Evolutionary conservation across 2,113 vertebrate genomes (phyloP), one percentile per base, ranked within the genome.

Genomic region (Zosterops japonicus): DNA sequence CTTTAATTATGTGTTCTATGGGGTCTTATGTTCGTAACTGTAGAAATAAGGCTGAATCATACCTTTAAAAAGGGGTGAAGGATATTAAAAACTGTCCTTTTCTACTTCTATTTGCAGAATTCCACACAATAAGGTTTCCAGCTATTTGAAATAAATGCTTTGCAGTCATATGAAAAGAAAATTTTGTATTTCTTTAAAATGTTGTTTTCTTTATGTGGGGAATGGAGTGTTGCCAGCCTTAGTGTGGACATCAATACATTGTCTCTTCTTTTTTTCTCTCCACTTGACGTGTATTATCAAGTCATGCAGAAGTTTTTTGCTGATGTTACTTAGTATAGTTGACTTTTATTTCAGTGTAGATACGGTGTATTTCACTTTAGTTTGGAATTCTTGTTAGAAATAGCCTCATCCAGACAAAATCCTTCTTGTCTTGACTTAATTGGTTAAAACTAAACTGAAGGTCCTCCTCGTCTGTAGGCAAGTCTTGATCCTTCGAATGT

Each of bases 11-110:
- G 4, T 20, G 15, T 78, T 89, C 23, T 72, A 7, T 8, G 8
- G 15, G 49, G 12, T 72, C 22, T 76, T 91, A 23, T 0, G 1
- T 67, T 86, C 0, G 0, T 57, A 41, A 56, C 15, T 80, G 49
- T 79, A 61, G 69, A 77, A 80, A 31, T 72, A 29, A 77, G 42
- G 12, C 41, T 46, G 29, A 68, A 80, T 83, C 7, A 1, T 44
- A 29, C 5, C 25, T 86, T 87, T 85, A 2, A 17, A 74, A 83
- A 56, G 24, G 15, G 14, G 11, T 60, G 24, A 86, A n/a, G 10
- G 31, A 7, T 59, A 41, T 44, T 46, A 90, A 84, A 71, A n/a
- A 5, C 23, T 52, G 6, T 63, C 33, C 12, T 78, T 55, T 79
- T 81, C 47, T 18, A 24, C 8, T 56, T 78, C 16, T 44, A 24